A percentile compares a stretch with the other conserved stretches of the same genome.
Conservation (phyloP, 2,888 invertebrate genomes). For the Hedya salicella region DNA sequence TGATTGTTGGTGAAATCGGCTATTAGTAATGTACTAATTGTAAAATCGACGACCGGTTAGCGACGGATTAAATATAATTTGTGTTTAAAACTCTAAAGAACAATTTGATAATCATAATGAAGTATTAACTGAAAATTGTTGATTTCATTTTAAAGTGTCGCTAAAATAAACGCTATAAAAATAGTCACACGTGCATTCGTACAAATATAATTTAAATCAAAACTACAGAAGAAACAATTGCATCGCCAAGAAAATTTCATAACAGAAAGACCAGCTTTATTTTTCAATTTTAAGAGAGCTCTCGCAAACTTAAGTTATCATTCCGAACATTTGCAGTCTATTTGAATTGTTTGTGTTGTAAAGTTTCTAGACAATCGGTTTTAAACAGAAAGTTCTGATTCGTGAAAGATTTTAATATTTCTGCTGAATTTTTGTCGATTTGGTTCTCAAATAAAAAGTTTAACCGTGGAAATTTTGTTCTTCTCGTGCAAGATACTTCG, state of each 20-base stretch:
- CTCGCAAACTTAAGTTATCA: neutral
- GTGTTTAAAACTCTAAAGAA: too few relatives aligned
- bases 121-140: too few relatives aligned
- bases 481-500: neutral
- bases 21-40: too few relatives aligned
- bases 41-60: too few relatives aligned
- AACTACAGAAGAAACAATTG: constrained; percentile 2
- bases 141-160: too few relatives aligned
- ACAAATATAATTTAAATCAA: neutral
- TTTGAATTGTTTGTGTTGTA: neutral
- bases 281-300: neutral
- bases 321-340: constrained; percentile 1
- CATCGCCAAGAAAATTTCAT: neutral
- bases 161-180: too few relatives aligned
- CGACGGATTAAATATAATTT: too few relatives aligned
- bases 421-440: neutral
- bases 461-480: neutral
- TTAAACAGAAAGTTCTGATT: neutral
- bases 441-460: neutral
- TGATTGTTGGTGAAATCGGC: too few relatives aligned
- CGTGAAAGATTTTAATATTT: neutral
- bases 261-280: neutral
- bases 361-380: constrained; percentile 10
- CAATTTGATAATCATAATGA: too few relatives aligned
- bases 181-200: too few relatives aligned